Base-by-base conservation (phyloP, 2,113 vertebrate species). In the Hyperopisus bebe region DNA sequence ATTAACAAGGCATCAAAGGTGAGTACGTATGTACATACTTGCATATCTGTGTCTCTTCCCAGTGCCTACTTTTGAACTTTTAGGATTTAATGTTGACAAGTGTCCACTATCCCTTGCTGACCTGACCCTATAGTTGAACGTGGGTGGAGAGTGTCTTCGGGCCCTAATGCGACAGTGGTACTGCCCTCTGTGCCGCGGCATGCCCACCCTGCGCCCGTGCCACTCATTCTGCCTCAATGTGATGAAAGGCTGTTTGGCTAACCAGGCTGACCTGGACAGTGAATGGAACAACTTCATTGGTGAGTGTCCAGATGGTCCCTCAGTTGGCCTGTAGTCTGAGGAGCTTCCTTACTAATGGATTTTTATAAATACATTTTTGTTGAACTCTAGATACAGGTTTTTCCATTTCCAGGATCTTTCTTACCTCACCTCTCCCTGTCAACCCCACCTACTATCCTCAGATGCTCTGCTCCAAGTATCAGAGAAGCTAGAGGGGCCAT, bases 231-330 rank as follows among this genome's bases (percentile, higher is more conserved):
- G 97, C 92, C 97, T 97, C 87, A 98, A 98, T 4, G 97, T 98
- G 92, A 97, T 97, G 95, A 97, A 97, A 93, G 97, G 97, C 92
- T 98, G 97, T 93, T 94, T 97, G 44, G 96, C 96, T 92, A 96
- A 96, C 94, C 94, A 94, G 92, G 96, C 95, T 1, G 96, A 97
- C 90, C 93, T 98, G 91, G 96, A 97, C 88, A 93, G 96, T 0
- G 97, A 97, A 87, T 98, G 97, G 97, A 96, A 96, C 90, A 95
- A 95, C 92, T 97, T 97, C 90, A 95, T 98, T 89, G 97, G 97
- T 98, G 93, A 94, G 95, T 93, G 53, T 2, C 4, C 6, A 35
- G 70, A 42, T 58, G 47, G 42, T 80, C 31, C 24, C 31, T n/a
- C 17, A 39, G 55, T 21, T 44, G n/a, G 35, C 74, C 74, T 80